Evolutionary conservation across 2,888 invertebrate genomes (phyloP).

Genomic region (Epiperipatus broadwayi): DNA sequence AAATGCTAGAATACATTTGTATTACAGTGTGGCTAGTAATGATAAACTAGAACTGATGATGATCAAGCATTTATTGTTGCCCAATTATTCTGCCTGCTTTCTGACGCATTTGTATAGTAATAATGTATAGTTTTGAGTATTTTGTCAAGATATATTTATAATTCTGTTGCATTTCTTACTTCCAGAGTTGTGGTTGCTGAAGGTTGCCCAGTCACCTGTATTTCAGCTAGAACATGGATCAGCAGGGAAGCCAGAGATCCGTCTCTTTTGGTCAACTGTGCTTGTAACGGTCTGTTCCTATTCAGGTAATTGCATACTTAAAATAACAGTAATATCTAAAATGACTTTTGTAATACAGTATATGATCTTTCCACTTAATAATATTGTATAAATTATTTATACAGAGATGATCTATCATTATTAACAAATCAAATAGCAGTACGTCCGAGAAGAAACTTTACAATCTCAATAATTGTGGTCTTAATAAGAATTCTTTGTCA

Average conservation of each 20-base stretch:
- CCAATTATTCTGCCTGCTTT: background rate
- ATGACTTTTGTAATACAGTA: slow-evolving; percentile 5
- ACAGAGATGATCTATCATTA: no score
- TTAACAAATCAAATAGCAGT: no score
- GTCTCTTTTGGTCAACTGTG: slow-evolving; percentile 53
- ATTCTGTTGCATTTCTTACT: slow-evolving; percentile 7
- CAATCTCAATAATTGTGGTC: no score
- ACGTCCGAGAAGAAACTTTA: no score
- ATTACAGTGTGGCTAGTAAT: no score
- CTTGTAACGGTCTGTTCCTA: slow-evolving; percentile 50
- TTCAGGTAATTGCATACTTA: slow-evolving; percentile 33
- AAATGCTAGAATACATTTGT: no score
- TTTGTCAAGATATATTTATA: background rate
- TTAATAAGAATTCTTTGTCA: no score
- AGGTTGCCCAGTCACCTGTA: slow-evolving; percentile 46
- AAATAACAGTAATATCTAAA: slow-evolving; percentile 7
- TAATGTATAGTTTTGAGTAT: background rate
- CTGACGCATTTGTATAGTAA: background rate
- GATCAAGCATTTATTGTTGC: no score
- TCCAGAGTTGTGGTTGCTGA: slow-evolving; percentile 34
- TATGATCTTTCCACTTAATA: no score
- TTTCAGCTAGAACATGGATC: slow-evolving; percentile 61
- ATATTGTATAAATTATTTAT: no score
- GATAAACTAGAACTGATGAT: no score
- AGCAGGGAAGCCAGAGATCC: slow-evolving; percentile 52